phyloP scores from a whole-genome alignment of 2,113 vertebrate species.

The Brevimyrus niger region DNA sequence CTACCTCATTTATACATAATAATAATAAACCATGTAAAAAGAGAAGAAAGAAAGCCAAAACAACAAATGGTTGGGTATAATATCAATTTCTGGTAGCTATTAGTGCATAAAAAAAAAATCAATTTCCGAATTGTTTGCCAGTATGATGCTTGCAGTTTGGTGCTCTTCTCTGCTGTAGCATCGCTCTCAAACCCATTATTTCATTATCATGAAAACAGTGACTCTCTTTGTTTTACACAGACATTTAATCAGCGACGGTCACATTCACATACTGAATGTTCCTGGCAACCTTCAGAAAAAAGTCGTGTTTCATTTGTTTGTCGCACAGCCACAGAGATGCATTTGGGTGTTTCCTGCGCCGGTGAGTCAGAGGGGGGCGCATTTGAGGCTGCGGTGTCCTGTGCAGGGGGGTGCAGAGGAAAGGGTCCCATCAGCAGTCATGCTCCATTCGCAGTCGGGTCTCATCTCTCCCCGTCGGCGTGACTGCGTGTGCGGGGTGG shows the following conservation, averaged over 20 bases:
- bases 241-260: background rate
- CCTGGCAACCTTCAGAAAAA: background rate
- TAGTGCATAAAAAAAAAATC: background rate
- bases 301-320: background rate
- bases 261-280: background rate
- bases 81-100: background rate
- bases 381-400: background rate
- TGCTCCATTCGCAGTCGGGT: background rate
- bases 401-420: background rate
- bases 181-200: background rate
- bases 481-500: background rate
- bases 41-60: background rate
- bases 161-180: background rate
- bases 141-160: background rate
- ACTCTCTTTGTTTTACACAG: background rate
- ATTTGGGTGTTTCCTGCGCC: background rate
- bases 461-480: background rate
- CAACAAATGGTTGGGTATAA: background rate
- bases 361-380: background rate
- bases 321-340: background rate
- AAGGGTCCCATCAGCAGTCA: background rate
- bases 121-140: background rate
- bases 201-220: background rate
- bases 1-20: background rate
- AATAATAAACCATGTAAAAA: background rate